Evolutionary conservation across 2,888 invertebrate genomes (phyloP), one percentile per base, ranked within the genome.

Genomic region (Flexamia atlantica): DNA sequence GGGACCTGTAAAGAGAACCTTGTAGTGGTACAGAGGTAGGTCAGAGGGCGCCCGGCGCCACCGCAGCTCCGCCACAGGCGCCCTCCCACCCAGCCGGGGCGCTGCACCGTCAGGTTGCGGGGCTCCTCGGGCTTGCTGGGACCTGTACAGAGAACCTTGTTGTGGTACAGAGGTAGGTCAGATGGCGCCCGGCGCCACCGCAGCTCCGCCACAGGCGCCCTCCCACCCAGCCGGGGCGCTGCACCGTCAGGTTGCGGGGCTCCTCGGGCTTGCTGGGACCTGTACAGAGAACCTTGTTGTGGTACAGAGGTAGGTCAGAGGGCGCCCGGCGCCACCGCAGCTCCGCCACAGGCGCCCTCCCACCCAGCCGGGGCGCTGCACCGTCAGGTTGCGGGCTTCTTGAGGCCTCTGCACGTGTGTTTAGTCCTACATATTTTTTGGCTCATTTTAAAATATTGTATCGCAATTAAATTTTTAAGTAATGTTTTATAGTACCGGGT

Each of bases 41-140:
- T 95, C 95, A 0, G 95, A 95, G 60, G 91, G 91, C 0, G 95
- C 94, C 17, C 94, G 93, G 76, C 92, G 92, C 96, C 96, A 96
- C 81, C 92, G 91, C n/a, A n/a, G n/a, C n/a, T n/a, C n/a, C n/a
- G n/a, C n/a, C n/a, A n/a, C n/a, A n/a, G n/a, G n/a, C n/a, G n/a
- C n/a, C n/a, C n/a, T n/a, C n/a, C n/a, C n/a, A n/a, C n/a, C n/a
- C n/a, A n/a, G n/a, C n/a, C n/a, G n/a, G n/a, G n/a, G n/a, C n/a
- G n/a, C n/a, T n/a, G n/a, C n/a, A n/a, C n/a, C n/a, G n/a, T n/a
- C n/a, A n/a, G n/a, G n/a, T n/a, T n/a, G 89, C 92, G 90, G 0
- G 94, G 94, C 10, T 92, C 90, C 9, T 92, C 92, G 0, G 94
- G 94, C 7, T 94, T 93, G 70, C 93, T 90, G 0, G 94, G 94